Evolutionary conservation across 2,797 vertebrate genomes (phyloP).

Genomic region (Sciaenops ocellatus): DNA sequence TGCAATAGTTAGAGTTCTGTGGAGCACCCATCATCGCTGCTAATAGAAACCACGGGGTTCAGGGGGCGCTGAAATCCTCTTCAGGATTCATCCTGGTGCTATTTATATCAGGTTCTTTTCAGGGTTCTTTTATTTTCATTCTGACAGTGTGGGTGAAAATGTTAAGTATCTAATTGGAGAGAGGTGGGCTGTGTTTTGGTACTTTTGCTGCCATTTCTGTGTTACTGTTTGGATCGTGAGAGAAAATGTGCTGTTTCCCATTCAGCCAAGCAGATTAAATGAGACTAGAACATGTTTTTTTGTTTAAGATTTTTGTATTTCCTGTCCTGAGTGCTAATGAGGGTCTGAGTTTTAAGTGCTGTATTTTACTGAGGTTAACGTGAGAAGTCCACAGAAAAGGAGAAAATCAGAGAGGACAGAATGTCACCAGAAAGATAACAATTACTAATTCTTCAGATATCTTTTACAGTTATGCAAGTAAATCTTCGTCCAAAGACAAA

Average conservation of each 20-base stretch:
- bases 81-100: conserved; percentile 12
- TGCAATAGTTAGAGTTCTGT: background rate
- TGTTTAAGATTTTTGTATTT: background rate
- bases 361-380: conserved; percentile 22
- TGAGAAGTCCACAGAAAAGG: background rate
- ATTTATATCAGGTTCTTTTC: background rate
- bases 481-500: background rate
- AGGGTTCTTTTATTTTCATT: background rate
- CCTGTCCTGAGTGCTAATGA: conserved; percentile 2
- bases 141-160: background rate
- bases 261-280: background rate
- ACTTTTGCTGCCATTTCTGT: background rate
- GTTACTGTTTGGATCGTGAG: background rate
- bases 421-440: background rate
- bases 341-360: conserved; percentile 16
- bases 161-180: background rate
- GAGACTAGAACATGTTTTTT: conserved; percentile 3
- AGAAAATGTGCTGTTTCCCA: background rate
- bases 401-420: background rate
- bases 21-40: background rate
- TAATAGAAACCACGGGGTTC: no score
- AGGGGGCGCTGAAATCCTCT: background rate
- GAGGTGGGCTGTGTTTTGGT: background rate
- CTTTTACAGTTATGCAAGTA: background rate
- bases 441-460: conserved; percentile 1